A percentile compares a stretch with the other conserved stretches of the same genome.
Evolutionary conservation across 2,113 vertebrate genomes (phyloP).

Genomic region (human): DNA sequence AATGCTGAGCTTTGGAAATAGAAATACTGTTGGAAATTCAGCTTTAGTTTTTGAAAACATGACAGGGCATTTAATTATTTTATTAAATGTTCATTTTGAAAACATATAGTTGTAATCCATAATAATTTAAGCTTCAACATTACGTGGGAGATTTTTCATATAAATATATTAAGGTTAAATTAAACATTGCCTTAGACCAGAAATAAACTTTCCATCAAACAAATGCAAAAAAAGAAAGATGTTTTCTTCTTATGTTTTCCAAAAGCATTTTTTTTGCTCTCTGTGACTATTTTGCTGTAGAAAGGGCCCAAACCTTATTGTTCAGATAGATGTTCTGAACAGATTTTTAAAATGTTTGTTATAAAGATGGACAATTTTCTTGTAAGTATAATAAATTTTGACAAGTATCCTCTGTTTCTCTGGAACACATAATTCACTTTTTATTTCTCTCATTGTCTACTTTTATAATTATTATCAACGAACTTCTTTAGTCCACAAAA

Average conservation of each 20-base stretch:
- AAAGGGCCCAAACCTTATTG: background rate
- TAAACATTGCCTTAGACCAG: background rate
- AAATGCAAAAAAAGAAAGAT: background rate
- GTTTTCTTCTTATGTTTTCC: background rate
- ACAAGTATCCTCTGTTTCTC: background rate
- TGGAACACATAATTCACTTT: background rate
- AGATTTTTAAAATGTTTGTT: background rate
- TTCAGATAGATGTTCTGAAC: background rate
- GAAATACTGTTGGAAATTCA: background rate
- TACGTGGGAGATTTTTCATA: background rate
- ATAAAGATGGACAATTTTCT: background rate
- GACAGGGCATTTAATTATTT: background rate
- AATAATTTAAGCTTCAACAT: background rate
- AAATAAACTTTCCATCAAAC: conserved; percentile 21
- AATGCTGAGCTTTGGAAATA: background rate
- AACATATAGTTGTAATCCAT: background rate
- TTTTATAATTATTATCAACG: background rate
- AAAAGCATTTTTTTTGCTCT: background rate
- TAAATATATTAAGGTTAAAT: background rate
- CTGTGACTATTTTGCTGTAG: background rate
- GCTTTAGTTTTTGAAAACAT: background rate
- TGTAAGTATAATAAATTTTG: background rate
- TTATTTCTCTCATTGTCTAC: background rate
- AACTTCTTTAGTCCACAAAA: background rate
- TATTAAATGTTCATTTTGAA: conserved; percentile 22